Evolutionary conservation across 2,888 invertebrate species (phyloP).

Genomic region (Buathra laborator): DNA sequence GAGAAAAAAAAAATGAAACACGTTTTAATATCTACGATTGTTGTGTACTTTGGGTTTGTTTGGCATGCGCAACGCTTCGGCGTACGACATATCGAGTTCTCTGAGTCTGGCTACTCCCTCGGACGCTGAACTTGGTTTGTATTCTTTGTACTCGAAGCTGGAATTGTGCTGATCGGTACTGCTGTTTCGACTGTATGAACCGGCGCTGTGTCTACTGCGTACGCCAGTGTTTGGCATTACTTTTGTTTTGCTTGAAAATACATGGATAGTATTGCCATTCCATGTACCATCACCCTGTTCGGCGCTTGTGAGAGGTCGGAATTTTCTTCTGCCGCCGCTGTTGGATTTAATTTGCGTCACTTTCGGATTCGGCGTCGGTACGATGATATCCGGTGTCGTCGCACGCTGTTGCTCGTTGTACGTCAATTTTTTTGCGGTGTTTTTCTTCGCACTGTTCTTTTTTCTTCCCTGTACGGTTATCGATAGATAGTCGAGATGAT

Average conservation of each 20-base stretch:
- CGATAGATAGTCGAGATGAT: constrained; percentile 91
- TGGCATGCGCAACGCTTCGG: constrained; percentile 92
- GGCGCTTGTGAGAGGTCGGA: constrained; percentile 85
- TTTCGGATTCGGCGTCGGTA: constrained; percentile 90
- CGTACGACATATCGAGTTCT: constrained; percentile 93
- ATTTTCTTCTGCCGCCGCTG: constrained; percentile 86
- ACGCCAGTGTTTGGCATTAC: constrained; percentile 85
- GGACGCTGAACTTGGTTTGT: constrained; percentile 91
- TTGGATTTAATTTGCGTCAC: constrained; percentile 87
- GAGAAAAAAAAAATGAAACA: not conserved
- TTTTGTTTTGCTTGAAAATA: constrained; percentile 85
- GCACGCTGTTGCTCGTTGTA: constrained; percentile 68
- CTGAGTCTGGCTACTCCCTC: constrained; percentile 93
- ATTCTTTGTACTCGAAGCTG: constrained; percentile 83
- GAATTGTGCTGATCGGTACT: constrained; percentile 80
- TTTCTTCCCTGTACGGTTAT: constrained; percentile 86
- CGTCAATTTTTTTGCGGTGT: constrained; percentile 78
- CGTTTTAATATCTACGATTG: constrained; percentile 70
- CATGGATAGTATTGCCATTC: constrained; percentile 91
- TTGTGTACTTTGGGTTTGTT: constrained; percentile 86
- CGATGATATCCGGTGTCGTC: constrained; percentile 77
- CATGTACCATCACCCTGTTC: constrained; percentile 86
- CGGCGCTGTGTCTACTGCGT: constrained; percentile 66
- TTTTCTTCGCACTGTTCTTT: constrained; percentile 89
- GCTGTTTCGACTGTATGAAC: constrained; percentile 62